A percentile compares a stretch with the other conserved stretches of the same genome.
phyloP scores from a whole-genome alignment of 2,888 invertebrate species.

The Mantis religiosa region DNA sequence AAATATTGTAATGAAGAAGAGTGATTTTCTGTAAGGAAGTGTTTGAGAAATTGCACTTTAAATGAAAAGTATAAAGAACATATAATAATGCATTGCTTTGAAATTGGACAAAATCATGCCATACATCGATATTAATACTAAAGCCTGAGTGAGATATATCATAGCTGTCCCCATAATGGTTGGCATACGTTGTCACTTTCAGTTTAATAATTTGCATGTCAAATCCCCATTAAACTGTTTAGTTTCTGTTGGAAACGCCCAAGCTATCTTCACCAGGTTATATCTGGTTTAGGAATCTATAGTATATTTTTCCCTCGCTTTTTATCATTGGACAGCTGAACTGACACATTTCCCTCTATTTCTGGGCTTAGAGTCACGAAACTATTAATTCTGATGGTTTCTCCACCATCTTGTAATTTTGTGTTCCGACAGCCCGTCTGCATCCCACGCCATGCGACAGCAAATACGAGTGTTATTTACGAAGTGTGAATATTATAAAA shows the following conservation, averaged over 20 bases:
- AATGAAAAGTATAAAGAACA: too few species aligned
- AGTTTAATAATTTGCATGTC: neutral
- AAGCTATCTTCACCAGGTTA: neutral
- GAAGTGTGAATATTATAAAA: too few species aligned
- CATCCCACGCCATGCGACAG: neutral
- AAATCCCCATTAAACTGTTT: neutral
- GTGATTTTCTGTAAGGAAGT: too few species aligned
- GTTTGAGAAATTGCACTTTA: too few species aligned
- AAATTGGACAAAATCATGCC: too few species aligned
- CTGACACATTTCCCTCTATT: neutral
- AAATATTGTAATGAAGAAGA: too few species aligned
- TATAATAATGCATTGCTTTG: too few species aligned
- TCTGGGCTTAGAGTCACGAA: neutral
- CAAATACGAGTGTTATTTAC: too few species aligned
- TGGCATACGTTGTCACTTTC: neutral
- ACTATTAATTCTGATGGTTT: neutral
- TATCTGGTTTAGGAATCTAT: neutral
- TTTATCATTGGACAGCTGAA: neutral
- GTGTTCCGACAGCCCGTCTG: neutral
- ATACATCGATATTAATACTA: too few species aligned
- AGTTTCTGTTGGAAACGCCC: neutral
- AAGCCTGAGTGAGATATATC: too few species aligned
- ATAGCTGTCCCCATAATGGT: neutral
- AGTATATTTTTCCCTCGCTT: neutral
- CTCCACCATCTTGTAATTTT: neutral